phyloP scores from a whole-genome alignment of 2,888 invertebrate genomes.

The Agriopis marginaria region DNA sequence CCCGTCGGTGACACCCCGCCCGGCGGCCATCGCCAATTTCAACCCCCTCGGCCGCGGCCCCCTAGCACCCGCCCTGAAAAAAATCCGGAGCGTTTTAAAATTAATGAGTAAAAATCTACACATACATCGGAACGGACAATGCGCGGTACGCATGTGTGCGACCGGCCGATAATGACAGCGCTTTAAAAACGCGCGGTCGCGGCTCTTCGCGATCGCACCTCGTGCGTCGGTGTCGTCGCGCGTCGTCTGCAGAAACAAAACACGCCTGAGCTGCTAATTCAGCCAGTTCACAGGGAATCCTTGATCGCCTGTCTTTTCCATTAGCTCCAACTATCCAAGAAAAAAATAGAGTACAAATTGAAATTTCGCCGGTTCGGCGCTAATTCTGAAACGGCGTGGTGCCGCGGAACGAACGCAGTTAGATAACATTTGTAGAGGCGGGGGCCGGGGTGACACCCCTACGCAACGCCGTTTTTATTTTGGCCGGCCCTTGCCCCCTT shows the following conservation, averaged over 20 bases:
- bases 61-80: conserved; percentile 85
- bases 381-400: conserved; percentile 79
- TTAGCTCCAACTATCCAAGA: conserved; percentile 77
- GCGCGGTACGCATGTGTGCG: conserved; percentile 66
- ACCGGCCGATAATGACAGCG: conserved; percentile 78
- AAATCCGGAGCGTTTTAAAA: conserved; percentile 87
- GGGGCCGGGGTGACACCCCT: conserved; percentile 81
- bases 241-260: conserved; percentile 24
- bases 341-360: conserved; percentile 82
- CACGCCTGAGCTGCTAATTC: conserved; percentile 11
- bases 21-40: conserved; percentile 86
- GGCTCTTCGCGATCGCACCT: conserved; percentile 24
- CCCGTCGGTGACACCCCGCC: conserved; percentile 86
- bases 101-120: conserved; percentile 87
- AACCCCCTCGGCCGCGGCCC: conserved; percentile 74
- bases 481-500: conserved; percentile 84
- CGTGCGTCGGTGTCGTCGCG: conserved; percentile 28
- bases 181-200: conserved; percentile 63
- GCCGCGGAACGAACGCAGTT: conserved; percentile 83
- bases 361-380: conserved; percentile 80
- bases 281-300: conserved; percentile 55
- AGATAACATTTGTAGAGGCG: conserved; percentile 85
- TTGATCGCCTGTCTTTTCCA: conserved; percentile 71
- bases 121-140: conserved; percentile 80
- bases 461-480: conserved; percentile 86